Conservation (phyloP, 2,888 invertebrate species). For the Drosophila silvestris region DNA sequence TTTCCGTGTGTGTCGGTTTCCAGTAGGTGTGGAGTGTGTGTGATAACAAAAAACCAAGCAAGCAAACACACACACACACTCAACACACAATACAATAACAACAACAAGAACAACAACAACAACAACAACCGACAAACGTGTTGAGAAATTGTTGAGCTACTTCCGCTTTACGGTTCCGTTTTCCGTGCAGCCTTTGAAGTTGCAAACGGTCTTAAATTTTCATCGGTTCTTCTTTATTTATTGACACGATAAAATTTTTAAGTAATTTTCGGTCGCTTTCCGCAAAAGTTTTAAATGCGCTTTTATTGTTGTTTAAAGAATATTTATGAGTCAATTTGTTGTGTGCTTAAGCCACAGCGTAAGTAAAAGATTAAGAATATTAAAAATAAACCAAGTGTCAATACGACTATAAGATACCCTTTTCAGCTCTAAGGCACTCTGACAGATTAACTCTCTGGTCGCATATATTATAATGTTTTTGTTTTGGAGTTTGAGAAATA, state of each 20-base stretch:
- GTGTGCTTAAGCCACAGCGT: slow-evolving; percentile 7
- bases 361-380: slow-evolving; percentile 1
- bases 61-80: slow-evolving; percentile 30
- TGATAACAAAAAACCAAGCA: slow-evolving; percentile 46
- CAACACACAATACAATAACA: slow-evolving; percentile 3
- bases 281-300: slow-evolving; percentile 57
- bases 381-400: background rate
- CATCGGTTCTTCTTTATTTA: slow-evolving; percentile 55
- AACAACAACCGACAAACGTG: slow-evolving; percentile 64
- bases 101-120: slow-evolving; percentile 4
- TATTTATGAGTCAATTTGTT: slow-evolving; percentile 56
- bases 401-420: slow-evolving; percentile 1
- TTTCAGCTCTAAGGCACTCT: no score
- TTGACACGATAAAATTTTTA: slow-evolving; percentile 63
- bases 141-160: slow-evolving; percentile 77
- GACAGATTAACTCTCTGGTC: background rate
- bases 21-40: slow-evolving; percentile 29
- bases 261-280: slow-evolving; percentile 35
- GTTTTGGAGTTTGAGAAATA: background rate
- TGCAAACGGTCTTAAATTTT: slow-evolving; percentile 47
- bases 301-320: slow-evolving; percentile 64
- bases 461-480: background rate
- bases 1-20: slow-evolving; percentile 57
- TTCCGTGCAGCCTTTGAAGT: slow-evolving; percentile 56
- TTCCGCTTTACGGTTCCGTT: slow-evolving; percentile 57